These are phyloP conservation scores for Pachydiplax longipennis DNA, from an alignment of 2,888 invertebrate species.

Conservation along the genomic window DNA sequence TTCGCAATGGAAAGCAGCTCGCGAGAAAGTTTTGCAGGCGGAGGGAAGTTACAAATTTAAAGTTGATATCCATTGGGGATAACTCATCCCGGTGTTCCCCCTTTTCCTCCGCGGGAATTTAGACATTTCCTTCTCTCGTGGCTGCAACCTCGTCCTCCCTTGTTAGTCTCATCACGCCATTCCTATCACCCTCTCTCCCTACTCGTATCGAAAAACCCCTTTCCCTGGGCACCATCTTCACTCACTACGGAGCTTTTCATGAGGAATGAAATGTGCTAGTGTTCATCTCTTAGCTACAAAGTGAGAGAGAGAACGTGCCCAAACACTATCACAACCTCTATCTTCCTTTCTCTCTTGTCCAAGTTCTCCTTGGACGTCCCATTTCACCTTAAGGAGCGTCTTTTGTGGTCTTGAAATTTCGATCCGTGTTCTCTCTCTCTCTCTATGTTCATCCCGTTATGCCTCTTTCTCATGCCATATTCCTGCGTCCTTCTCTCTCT, in stretches of 20 bases:
- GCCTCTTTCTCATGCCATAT: background rate
- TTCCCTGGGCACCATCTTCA: background rate
- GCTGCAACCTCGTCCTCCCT: background rate
- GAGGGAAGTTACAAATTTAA: background rate
- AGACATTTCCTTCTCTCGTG: background rate
- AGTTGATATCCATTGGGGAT: background rate
- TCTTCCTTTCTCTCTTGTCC: background rate
- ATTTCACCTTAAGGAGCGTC: constrained; percentile 19
- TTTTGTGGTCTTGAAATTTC: constrained; percentile 31
- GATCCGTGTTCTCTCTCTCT: background rate
- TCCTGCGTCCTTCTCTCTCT: background rate
- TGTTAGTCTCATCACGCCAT: constrained; percentile 24
- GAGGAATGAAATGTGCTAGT: constrained; percentile 6
- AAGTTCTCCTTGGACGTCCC: background rate
- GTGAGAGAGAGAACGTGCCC: background rate
- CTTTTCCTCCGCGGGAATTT: background rate
- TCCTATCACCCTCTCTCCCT: constrained; percentile 1
- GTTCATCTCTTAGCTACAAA: background rate
- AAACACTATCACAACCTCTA: constrained; percentile 22
- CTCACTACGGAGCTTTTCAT: background rate
- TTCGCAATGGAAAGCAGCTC: background rate
- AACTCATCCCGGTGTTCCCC: background rate
- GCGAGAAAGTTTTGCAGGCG: background rate
- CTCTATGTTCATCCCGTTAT: background rate
- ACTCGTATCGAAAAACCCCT: background rate